A percentile compares a stretch with the other conserved stretches of the same genome.
Conservation (phyloP, 1,140 invertebrate species). For the Papilio xuthus region DNA sequence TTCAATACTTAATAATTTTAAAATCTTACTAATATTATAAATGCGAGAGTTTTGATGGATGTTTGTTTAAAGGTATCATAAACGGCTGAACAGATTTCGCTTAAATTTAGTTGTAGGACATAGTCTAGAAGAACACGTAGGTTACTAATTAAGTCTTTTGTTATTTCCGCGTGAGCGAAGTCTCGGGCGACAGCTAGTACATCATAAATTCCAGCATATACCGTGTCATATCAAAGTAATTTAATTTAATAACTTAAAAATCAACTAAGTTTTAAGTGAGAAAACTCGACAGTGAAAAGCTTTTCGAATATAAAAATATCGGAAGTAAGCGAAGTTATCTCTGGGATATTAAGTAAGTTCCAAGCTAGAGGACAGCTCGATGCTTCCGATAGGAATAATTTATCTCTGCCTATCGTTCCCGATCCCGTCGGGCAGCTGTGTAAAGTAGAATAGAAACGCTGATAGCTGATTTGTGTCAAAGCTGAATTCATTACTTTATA, state of each 20-base stretch:
- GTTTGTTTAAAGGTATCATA: too few species aligned
- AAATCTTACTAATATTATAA: too few species aligned
- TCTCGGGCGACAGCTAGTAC: too few species aligned
- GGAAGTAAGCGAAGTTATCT: background rate
- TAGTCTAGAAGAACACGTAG: too few species aligned
- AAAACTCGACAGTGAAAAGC: background rate
- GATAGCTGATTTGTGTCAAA: conserved; percentile 20
- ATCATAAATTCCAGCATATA: background rate
- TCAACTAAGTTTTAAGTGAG: background rate
- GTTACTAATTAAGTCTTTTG: too few species aligned
- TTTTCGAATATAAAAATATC: background rate
- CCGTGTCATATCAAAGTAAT: background rate
- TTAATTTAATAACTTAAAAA: background rate
- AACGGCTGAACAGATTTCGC: too few species aligned
- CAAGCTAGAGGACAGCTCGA: conserved; percentile 13
- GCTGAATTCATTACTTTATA: background rate
- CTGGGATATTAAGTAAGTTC: background rate
- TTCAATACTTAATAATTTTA: too few species aligned
- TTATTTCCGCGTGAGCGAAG: too few species aligned
- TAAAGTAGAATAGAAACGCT: conserved; percentile 18
- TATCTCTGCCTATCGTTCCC: background rate
- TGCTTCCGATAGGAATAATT: conserved; percentile 22
- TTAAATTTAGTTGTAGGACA: too few species aligned
- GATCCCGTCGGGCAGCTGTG: conserved; percentile 9
- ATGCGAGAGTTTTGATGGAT: too few species aligned